Base-by-base conservation (phyloP, 2,113 vertebrate species). In the Synodontis membranacea region DNA sequence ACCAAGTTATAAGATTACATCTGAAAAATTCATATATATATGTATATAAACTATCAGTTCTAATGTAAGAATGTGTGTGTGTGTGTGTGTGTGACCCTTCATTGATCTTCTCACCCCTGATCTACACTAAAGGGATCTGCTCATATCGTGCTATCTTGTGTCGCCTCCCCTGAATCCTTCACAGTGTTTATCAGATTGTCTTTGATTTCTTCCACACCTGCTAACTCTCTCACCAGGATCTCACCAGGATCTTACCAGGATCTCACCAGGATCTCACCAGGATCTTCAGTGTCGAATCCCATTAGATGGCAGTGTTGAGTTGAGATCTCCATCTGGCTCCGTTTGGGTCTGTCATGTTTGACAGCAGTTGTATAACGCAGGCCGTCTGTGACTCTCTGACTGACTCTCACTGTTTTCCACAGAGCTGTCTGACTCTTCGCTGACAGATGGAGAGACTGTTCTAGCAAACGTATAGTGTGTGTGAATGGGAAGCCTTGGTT, bases 281-380 rank as follows among this genome's bases (percentile, higher is more conserved):
- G 76, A 54, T 79, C 76, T 54, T 54, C 78, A 34, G 14, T n/a
- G 23, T 28, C 48, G 12, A 31, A 5, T 23, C 21, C 64, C 94
- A 84, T 81, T 84, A 91, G 93, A 82, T 90, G 93, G 50, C 92
- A 91, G 92, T 92, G 89, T 93, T 92, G 89, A 90, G 90, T 90
- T 48, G 11, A 31, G 50, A 28, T 66, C 60, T 72, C 11, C 25
- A 48, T 70, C 56, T 79, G 58, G 46, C 62, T 50, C 3, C 0
- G 46, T 12, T 25, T 4, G 11, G 31, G 42, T 54, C 5, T 66
- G 54, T 52, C 74, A n/a, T 52, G 42, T 23, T 21, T 23, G 52
- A 42, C 86, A 74, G 80, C 84, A 31, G 83, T 83, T 87, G 52
- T 72, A 50, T 82, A 87, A 89, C 64, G 60, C 42, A 79, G 72